A percentile compares a stretch with the other conserved stretches of the same genome.
Conservation (phyloP, 2,113 vertebrate species). For the Cephalopterus ornatus region DNA sequence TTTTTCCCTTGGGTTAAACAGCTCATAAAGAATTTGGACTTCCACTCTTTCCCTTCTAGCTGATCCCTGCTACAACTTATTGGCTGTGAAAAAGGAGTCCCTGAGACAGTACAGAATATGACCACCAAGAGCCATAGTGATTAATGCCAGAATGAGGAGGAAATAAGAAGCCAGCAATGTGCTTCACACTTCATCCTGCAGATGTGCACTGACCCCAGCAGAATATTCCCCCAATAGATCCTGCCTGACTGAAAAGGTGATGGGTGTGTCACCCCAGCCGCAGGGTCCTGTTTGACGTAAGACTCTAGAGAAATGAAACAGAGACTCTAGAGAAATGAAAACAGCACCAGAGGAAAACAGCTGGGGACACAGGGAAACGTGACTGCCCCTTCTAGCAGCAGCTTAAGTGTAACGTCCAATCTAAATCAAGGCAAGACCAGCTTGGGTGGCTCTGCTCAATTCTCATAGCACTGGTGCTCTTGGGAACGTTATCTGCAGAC, state of each 20-base stretch:
- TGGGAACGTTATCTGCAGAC: background rate
- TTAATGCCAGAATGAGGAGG: slow-evolving; percentile 10
- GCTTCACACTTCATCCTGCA: slow-evolving; percentile 4
- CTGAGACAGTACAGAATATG: slow-evolving; percentile 37
- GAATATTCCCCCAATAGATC: background rate
- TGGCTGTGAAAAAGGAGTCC: slow-evolving; percentile 51
- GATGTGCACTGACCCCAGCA: background rate
- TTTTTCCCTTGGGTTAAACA: slow-evolving; percentile 22
- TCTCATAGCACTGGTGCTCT: background rate
- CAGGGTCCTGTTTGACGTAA: background rate
- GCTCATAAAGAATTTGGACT: slow-evolving; percentile 51
- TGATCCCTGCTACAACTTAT: slow-evolving; percentile 48
- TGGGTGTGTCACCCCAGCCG: background rate
- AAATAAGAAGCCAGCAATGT: slow-evolving; percentile 16
- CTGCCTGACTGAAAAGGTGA: background rate
- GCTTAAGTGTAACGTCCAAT: background rate
- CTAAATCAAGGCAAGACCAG: background rate
- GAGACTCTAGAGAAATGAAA: background rate
- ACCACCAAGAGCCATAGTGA: slow-evolving; percentile 21
- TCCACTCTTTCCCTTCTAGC: slow-evolving; percentile 13
- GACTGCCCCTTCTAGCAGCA: background rate
- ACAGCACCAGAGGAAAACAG: background rate
- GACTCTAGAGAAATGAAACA: background rate
- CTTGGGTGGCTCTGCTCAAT: background rate
- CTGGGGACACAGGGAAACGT: background rate